Percentiles rank a stretch among this genome's conserved stretches.
Conservation (phyloP, 2,113 vertebrate genomes). For the Sardina pilchardus region DNA sequence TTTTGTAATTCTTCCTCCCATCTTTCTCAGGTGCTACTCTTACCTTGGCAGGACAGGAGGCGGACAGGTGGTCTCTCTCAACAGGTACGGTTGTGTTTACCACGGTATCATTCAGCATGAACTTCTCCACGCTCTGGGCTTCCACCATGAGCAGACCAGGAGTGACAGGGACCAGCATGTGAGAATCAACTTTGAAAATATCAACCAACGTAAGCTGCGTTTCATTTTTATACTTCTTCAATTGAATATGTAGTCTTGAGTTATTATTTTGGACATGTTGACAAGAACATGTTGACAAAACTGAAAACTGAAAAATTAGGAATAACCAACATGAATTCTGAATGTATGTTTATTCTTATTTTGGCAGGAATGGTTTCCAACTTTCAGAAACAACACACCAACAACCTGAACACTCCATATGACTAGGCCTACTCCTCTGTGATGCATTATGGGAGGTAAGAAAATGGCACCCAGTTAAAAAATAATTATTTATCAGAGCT, state of each 20-base stretch:
- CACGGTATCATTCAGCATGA: slow-evolving; percentile 46
- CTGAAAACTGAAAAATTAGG: not conserved
- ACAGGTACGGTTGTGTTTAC: slow-evolving; percentile 22
- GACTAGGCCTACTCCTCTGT: slow-evolving; percentile 42
- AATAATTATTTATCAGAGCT: not conserved
- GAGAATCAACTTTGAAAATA: slow-evolving; percentile 41
- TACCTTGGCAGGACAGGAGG: slow-evolving; percentile 34
- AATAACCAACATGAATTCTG: not conserved
- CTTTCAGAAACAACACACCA: slow-evolving; percentile 29
- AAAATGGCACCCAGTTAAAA: not conserved
- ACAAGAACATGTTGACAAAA: not conserved
- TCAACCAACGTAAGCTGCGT: slow-evolving; percentile 34
- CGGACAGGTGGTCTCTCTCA: slow-evolving; percentile 46
- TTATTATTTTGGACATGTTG: not conserved
- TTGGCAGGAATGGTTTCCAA: slow-evolving; percentile 14
- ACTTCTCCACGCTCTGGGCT: slow-evolving; percentile 49
- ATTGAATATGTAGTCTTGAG: no score
- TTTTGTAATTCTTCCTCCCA: not conserved
- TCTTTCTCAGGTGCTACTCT: slow-evolving; percentile 47
- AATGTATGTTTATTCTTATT: no score
- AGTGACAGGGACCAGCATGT: slow-evolving; percentile 50
- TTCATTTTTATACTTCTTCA: not conserved
- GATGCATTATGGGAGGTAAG: slow-evolving; percentile 45
- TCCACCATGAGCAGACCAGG: slow-evolving; percentile 54
- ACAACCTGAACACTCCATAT: slow-evolving; percentile 32